Conservation (phyloP, 2,113 vertebrate genomes). For the Sinocyclocheilus rhinocerous region DNA sequence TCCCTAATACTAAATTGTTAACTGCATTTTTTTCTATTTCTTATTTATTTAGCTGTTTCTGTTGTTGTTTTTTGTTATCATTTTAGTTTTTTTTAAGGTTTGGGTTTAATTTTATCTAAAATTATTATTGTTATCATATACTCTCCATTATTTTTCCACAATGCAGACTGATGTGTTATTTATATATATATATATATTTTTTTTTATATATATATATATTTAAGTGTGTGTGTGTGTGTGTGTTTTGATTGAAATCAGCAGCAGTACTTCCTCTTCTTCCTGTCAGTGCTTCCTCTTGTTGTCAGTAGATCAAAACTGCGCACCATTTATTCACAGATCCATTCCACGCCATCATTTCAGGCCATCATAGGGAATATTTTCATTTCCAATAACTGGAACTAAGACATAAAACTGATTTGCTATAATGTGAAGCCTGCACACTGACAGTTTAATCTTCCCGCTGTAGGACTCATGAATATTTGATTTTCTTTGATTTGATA, state of each 20-base stretch:
- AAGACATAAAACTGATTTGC: conserved; percentile 41
- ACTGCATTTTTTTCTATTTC: too few species aligned
- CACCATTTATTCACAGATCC: conserved; percentile 41
- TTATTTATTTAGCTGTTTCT: too few species aligned
- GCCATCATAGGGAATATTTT: conserved; percentile 23
- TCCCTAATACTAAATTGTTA: too few species aligned
- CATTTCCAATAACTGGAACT: conserved; percentile 44
- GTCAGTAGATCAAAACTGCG: conserved; percentile 23
- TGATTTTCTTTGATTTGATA: conserved; percentile 38
- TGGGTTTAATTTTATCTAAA: too few species aligned
- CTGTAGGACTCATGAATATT: conserved; percentile 20
- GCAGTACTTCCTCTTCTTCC: not conserved
- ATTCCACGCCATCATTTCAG: conserved; percentile 22
- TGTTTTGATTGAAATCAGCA: not conserved
- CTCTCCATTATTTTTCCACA: too few species aligned
- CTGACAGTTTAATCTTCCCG: conserved; percentile 50
- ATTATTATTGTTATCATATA: too few species aligned
- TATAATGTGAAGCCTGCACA: conserved; percentile 35
- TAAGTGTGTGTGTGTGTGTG: too few species aligned
- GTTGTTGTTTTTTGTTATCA: too few species aligned
- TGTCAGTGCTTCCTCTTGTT: not conserved
- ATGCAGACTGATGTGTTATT: too few species aligned
- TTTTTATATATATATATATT: too few species aligned
- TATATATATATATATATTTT: too few species aligned
- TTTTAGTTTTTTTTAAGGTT: too few species aligned